Evolutionary conservation across 2,888 invertebrate genomes (phyloP).

Genomic region (Tolmerus cingulatus): DNA sequence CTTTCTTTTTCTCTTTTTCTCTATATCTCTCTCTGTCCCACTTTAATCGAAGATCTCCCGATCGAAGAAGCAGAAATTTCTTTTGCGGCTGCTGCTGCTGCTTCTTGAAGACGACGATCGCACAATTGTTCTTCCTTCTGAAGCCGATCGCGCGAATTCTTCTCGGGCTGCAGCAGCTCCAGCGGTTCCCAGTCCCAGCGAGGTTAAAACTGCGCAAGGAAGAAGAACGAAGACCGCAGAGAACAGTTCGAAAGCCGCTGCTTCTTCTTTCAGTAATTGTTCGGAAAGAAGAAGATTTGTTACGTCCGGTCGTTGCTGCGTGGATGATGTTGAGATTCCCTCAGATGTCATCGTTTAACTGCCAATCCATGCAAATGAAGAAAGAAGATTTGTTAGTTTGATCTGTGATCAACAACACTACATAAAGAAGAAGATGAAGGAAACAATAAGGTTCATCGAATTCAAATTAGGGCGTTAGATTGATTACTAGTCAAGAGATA

Average conservation of each 20-base stretch:
- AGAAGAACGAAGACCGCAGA: not conserved
- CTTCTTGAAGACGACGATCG: not conserved
- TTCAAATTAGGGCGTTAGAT: not conserved
- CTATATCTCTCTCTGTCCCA: not conserved
- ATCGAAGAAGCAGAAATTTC: not conserved
- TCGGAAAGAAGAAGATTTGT: not conserved
- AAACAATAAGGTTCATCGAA: not conserved
- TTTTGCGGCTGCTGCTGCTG: not conserved
- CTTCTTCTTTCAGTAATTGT: not conserved
- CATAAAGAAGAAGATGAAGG: not conserved
- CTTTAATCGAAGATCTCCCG: conserved; percentile 6
- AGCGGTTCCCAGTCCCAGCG: not conserved
- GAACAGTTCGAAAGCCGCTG: conserved; percentile 1
- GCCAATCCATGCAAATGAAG: not conserved
- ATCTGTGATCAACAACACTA: not conserved
- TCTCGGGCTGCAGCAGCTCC: not conserved
- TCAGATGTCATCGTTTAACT: conserved; percentile 21
- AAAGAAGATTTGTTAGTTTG: not conserved
- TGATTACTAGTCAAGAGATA: not conserved
- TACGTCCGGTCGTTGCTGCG: not conserved
- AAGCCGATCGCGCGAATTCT: not conserved
- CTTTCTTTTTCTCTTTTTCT: not conserved
- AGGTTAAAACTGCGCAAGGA: not conserved
- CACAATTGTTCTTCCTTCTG: not conserved
- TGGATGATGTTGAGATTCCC: not conserved